Evolutionary conservation across 2,888 invertebrate genomes (phyloP), one percentile per base, ranked within the genome.

Genomic region (Adela reaumurella): DNA sequence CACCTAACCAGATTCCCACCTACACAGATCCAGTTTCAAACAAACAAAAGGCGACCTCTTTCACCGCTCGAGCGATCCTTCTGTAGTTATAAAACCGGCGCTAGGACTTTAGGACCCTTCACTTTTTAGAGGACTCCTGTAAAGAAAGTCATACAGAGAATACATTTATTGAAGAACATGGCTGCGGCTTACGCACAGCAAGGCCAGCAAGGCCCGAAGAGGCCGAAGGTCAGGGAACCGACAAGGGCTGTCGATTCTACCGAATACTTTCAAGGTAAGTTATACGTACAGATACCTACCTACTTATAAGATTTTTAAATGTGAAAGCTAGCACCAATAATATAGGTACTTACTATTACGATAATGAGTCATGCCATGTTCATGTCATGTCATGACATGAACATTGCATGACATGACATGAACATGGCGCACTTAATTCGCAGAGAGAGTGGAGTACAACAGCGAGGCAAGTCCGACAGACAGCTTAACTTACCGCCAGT

Each of bases 401-500:
- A 8, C 24, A 24, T 24, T 4, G 24, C 8, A 8, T 24, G 8
- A 24, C 24, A n/a, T n/a, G 24, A 24, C 4, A 24, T 24, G 24
- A 24, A 24, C 24, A 24, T 8, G 24, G 8, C 24, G 24, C 24
- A 24, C 4, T 24, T 4, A 24, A 8, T 8, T 24, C 8, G 24
- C 24, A 24, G 74, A 74, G 29, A 79, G 78, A 55, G 65, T 85
- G 51, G 74, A 79, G 50, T 85, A 76, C 64, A 81, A 79, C 58
- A 81, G 79, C 35, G 71, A 79, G 63, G 78, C 82, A 6, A 62
- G 70, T 0, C 64, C 77, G 1, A 69, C 68, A 4, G 84, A 85
- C 35, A 70, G 73, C 0, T 55, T 76, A 29, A 72, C 70, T 45
- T 87, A 79, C 62, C 83, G 83, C 14, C 79, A 83, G 62, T 86